phyloP scores from a whole-genome alignment of 2,888 invertebrate genomes.

The Lasioglossum lativentre region DNA sequence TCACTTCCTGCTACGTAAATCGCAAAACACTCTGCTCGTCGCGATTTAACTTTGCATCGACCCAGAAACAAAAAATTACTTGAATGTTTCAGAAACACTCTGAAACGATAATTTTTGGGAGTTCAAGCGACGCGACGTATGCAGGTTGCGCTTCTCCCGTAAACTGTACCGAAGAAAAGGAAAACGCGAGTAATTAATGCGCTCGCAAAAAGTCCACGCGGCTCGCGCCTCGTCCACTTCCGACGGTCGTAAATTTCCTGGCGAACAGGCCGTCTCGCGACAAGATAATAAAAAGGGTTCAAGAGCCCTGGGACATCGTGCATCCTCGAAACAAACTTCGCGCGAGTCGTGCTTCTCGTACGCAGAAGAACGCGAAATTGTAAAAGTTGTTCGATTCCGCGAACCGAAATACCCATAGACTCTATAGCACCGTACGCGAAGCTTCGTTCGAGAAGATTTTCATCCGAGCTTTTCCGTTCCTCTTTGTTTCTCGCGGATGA shows the following conservation, averaged over 20 bases:
- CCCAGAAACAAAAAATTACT: neutral
- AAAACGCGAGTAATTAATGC: neutral
- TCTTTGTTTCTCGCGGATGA: slow-evolving; percentile 12
- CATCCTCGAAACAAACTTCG: neutral
- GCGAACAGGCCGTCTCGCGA: neutral
- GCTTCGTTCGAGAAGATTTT: slow-evolving; percentile 8
- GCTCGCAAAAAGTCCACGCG: neutral
- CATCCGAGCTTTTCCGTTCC: slow-evolving; percentile 1
- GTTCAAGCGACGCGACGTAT: neutral
- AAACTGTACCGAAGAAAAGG: neutral
- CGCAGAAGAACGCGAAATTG: neutral
- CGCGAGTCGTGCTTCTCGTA: neutral
- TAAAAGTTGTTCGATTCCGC: neutral
- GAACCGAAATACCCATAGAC: neutral
- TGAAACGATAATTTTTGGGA: neutral
- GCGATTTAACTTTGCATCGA: neutral
- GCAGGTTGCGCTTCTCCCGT: neutral
- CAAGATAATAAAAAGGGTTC: neutral
- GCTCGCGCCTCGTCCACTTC: neutral
- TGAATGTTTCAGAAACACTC: neutral
- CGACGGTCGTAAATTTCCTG: neutral
- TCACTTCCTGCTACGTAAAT: neutral
- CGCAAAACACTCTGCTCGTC: neutral
- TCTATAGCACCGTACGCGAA: neutral
- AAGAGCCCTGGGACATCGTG: neutral